A percentile compares a stretch with the other conserved stretches of the same genome.
Conservation (phyloP, 2,888 invertebrate species). For the Napeogenes sylphis region DNA sequence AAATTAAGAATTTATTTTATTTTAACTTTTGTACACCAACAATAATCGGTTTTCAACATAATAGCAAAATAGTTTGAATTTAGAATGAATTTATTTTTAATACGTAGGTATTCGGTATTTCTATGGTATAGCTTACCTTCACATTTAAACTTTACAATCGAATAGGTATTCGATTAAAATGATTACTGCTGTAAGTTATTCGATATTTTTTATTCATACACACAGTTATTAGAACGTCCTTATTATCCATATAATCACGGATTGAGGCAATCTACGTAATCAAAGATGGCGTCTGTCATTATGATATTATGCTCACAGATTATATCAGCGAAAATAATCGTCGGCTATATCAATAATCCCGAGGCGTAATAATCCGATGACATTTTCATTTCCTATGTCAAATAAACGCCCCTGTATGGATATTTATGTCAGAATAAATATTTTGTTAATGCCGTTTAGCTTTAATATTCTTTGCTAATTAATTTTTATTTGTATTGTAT, state of each 20-base stretch:
- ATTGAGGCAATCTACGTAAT: conserved; percentile 29
- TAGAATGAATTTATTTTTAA: too few relatives aligned
- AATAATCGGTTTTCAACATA: too few relatives aligned
- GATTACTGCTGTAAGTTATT: conserved; percentile 12
- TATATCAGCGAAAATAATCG: conserved; percentile 44
- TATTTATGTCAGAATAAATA: conserved; percentile 56
- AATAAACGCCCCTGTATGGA: conserved; percentile 54
- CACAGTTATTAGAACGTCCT: conserved; percentile 27
- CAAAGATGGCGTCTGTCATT: conserved; percentile 37
- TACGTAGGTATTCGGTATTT: background rate
- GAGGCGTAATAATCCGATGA: conserved; percentile 65
- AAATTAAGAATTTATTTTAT: too few relatives aligned
- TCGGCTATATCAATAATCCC: conserved; percentile 66
- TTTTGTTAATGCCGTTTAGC: conserved; percentile 37
- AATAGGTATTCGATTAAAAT: background rate
- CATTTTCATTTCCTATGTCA: conserved; percentile 74
- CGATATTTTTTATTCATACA: conserved; percentile 13
- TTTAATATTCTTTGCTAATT: conserved; percentile 42
- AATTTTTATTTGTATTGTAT: conserved; percentile 12
- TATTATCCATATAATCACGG: conserved; percentile 27
- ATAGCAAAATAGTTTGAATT: too few relatives aligned
- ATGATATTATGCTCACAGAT: conserved; percentile 34
- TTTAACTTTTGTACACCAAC: too few relatives aligned
- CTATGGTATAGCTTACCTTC: background rate
- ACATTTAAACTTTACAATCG: conserved; percentile 5